phyloP scores from a whole-genome alignment of 1,140 invertebrate species.

The Drosophila funebris region DNA sequence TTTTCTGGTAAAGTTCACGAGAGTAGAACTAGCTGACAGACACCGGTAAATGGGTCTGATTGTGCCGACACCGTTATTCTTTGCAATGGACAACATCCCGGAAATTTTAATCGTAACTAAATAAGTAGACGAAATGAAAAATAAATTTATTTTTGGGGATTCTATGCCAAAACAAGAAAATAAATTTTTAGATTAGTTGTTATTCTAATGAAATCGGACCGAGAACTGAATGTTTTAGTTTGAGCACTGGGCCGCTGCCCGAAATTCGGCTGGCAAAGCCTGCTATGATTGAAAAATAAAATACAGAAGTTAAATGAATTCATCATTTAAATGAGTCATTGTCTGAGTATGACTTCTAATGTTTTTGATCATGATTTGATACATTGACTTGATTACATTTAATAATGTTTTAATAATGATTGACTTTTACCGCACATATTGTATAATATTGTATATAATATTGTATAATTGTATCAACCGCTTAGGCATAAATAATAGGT shows the following conservation, averaged over 20 bases:
- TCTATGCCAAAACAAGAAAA: not conserved
- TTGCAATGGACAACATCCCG: conserved; percentile 4
- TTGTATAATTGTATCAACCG: no score
- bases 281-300: not conserved
- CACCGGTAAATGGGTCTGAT: not conserved
- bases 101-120: not conserved
- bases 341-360: no score
- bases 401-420: no score
- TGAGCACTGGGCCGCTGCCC: not conserved
- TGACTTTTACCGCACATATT: no score
- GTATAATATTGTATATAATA: no score
- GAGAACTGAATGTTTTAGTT: not conserved
- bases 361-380: no score
- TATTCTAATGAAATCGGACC: not conserved
- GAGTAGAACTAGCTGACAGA: not conserved
- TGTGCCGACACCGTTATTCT: not conserved
- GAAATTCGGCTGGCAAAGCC: not conserved
- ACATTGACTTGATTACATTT: no score
- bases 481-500: no score
- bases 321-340: no score
- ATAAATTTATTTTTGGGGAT: not conserved
- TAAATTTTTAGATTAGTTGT: not conserved
- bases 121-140: not conserved
- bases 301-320: not conserved
- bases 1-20: not conserved